phyloP scores from a whole-genome alignment of 2,888 invertebrate genomes.

The Steinernema carpocapsae region DNA sequence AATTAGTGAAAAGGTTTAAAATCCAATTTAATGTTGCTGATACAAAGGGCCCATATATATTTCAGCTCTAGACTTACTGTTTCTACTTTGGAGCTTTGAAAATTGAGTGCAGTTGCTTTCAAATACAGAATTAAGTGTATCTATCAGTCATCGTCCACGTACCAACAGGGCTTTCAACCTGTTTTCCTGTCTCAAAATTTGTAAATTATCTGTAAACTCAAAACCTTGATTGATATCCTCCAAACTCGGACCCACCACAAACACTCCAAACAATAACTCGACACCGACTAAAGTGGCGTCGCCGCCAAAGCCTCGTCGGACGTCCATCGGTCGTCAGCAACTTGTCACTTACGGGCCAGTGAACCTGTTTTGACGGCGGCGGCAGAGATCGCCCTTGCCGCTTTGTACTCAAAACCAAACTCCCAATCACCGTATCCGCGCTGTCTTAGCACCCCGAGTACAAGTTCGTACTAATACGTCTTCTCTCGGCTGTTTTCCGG shows the following conservation, averaged over 20 bases:
- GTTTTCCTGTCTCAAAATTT: too few relatives aligned
- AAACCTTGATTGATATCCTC: too few relatives aligned
- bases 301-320: constrained; percentile 20
- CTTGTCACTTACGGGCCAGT: constrained; percentile 34
- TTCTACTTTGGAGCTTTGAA: too few relatives aligned
- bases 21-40: too few relatives aligned
- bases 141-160: constrained; percentile 3
- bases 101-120: too few relatives aligned
- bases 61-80: too few relatives aligned
- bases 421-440: constrained; percentile 24
- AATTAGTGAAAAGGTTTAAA: too few relatives aligned
- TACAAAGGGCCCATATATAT: too few relatives aligned
- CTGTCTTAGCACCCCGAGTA: background rate
- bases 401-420: constrained; percentile 9
- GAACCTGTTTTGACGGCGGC: constrained; percentile 31
- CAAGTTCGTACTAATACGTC: background rate
- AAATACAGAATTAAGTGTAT: background rate
- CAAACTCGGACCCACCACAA: too few relatives aligned
- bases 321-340: constrained; percentile 10
- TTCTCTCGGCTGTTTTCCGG: background rate
- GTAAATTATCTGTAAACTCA: too few relatives aligned
- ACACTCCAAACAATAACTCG: too few relatives aligned
- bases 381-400: background rate
- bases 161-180: too few relatives aligned
- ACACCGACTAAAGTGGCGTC: background rate